Percentiles rank a stretch among this genome's conserved stretches.
phyloP scores from a whole-genome alignment of 2,113 vertebrate genomes.

The Macaca nemestrina region DNA sequence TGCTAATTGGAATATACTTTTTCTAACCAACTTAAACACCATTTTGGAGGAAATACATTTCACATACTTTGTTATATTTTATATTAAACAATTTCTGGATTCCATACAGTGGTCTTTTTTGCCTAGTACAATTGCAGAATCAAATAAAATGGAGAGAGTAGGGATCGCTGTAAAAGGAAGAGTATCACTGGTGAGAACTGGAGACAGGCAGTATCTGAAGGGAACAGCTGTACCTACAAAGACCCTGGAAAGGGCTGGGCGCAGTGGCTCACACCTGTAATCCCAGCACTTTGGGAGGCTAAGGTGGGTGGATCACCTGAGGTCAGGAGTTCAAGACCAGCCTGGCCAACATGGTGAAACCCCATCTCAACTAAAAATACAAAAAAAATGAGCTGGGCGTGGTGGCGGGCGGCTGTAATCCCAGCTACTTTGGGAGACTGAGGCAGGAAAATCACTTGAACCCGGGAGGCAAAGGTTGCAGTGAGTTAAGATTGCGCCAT shows the following conservation, averaged over 20 bases:
- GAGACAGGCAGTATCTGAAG: not conserved
- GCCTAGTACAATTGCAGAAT: not conserved
- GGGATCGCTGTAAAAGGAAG: not conserved
- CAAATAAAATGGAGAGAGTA: not conserved
- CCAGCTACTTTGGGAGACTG: too few species aligned
- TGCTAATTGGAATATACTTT: slow-evolving; percentile 8
- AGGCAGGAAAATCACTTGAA: too few species aligned
- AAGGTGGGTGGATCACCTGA: too few species aligned
- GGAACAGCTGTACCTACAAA: not conserved
- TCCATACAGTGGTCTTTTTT: not conserved
- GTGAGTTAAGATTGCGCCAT: too few species aligned
- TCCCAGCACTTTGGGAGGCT: too few species aligned
- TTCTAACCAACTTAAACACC: not conserved
- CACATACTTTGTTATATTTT: not conserved
- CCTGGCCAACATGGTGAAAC: too few species aligned
- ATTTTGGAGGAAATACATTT: slow-evolving; percentile 5
- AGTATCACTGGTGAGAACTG: not conserved
- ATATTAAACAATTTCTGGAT: slow-evolving; percentile 19
- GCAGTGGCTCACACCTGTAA: too few species aligned
- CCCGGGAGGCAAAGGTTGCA: too few species aligned
- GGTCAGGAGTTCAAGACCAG: too few species aligned
- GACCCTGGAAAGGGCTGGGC: not conserved
- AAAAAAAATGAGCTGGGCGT: too few species aligned
- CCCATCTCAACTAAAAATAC: too few species aligned
- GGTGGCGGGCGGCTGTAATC: too few species aligned